These are phyloP conservation scores for Drosophila kuntzei DNA, from an alignment of 2,888 invertebrate genomes.

Conservation along the genomic window DNA sequence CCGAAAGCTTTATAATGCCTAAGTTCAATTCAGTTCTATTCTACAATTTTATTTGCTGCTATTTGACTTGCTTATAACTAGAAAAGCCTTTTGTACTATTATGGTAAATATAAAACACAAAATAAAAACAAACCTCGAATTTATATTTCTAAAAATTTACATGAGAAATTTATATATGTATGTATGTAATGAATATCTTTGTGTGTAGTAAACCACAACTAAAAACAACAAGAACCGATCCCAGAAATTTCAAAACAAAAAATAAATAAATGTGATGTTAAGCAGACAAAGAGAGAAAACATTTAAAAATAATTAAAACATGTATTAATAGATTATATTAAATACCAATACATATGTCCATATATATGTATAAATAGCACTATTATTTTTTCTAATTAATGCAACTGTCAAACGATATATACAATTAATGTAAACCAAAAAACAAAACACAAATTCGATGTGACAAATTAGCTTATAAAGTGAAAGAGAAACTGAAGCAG, in stretches of 20 bases:
- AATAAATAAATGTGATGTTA: conserved; percentile 64
- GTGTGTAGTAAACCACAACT: conserved; percentile 47
- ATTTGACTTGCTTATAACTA: conserved; percentile 46
- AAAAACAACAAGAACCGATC: conserved; percentile 34
- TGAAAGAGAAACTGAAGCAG: conserved; percentile 34
- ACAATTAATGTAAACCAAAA: conserved; percentile 61
- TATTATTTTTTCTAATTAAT: conserved; percentile 62
- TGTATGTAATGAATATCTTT: conserved; percentile 58
- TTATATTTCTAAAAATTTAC: conserved; percentile 79
- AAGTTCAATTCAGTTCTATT: conserved; percentile 55
- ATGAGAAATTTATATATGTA: conserved; percentile 49
- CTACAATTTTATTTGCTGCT: conserved; percentile 32
- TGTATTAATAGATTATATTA: conserved; percentile 71
- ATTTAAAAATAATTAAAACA: conserved; percentile 64
- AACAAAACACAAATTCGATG: conserved; percentile 63
- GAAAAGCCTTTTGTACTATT: conserved; percentile 41
- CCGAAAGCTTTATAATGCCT: conserved; percentile 69
- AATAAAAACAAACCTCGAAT: conserved; percentile 68
- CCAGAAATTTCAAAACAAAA: conserved; percentile 45
- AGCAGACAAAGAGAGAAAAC: conserved; percentile 43
- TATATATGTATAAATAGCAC: conserved; percentile 50
- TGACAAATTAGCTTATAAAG: conserved; percentile 75
- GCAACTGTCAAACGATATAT: conserved; percentile 64
- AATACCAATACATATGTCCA: conserved; percentile 34
- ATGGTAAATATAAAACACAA: conserved; percentile 13